These are phyloP conservation scores for Siniperca undulata DNA, from an alignment of 2,797 vertebrate species.

Conservation along the genomic window DNA sequence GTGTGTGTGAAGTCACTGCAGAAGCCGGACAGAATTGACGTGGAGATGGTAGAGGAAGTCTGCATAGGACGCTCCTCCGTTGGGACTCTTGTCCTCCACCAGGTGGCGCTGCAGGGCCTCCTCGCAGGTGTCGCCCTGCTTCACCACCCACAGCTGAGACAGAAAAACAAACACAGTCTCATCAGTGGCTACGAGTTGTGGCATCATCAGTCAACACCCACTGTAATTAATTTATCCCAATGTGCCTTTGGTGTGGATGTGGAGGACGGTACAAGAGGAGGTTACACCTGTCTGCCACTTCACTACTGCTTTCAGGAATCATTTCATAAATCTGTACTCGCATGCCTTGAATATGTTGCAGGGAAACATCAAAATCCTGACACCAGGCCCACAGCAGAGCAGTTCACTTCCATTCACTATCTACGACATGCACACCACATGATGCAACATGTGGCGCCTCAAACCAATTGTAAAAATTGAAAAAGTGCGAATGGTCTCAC, in stretches of 20 bases:
- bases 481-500: background rate
- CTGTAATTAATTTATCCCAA: background rate
- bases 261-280: background rate
- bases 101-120: conserved; percentile 84
- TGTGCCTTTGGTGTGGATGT: background rate
- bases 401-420: background rate
- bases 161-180: background rate
- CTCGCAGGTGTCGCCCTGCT: conserved; percentile 84
- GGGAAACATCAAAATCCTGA: background rate
- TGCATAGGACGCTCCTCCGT: conserved; percentile 86
- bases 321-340: background rate
- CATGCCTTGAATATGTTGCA: background rate
- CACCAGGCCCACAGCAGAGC: background rate
- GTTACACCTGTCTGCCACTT: background rate
- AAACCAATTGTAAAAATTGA: background rate
- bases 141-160: conserved; percentile 82
- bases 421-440: background rate
- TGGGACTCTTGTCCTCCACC: conserved; percentile 88
- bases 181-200: background rate
- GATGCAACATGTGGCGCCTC: background rate
- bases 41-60: conserved; percentile 89
- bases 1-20: conserved; percentile 66
- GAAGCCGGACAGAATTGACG: conserved; percentile 81
- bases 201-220: background rate
- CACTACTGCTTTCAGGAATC: background rate